Base-by-base conservation (phyloP, 2,888 invertebrate genomes). In the Eupithecia exiguata region DNA sequence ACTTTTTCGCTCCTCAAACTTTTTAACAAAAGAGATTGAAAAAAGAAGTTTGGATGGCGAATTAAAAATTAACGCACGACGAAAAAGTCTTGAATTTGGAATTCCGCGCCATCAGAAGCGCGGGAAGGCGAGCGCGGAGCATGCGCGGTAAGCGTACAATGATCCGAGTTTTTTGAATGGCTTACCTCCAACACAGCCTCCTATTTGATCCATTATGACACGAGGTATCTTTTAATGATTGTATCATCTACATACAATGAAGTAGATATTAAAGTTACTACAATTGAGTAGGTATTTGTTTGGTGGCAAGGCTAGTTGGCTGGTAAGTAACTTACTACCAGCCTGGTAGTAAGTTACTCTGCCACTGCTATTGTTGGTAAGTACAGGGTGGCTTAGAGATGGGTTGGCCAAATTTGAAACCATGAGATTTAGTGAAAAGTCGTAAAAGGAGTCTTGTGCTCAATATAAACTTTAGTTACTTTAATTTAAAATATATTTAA, bases 71-170 rank as follows among this genome's bases (percentile, higher is more conserved):
- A 62, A 62, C 58, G 58, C 62, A 18, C 62, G 18, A 2, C 18
- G 35, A 62, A 49, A n/a, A 49, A 62, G 18, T 30, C 18, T 75
- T 80, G 61, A 70, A 78, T 78, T 86, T 78, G 75, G 84, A 88
- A 82, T 81, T 85, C 84, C 86, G 87, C 88, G 86, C 85, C 80
- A 78, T 81, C 83, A 87, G 85, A 87, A 87, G 85, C 86, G 88
- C 88, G 87, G 87, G 81, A 87, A 86, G 83, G 85, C 88, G 87
- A 91, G 91, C 91, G 89, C 85, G 81, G 84, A 86, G 88, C 91
- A 88, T 90, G 92, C 91, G 91, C 89, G 85, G 81, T 82, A 81
- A 84, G 83, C 86, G 86, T 88, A 88, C 88, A 90, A 90, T 92
- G 91, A 89, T 88, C 83, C 75, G 84, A 72, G 78, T 84, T 86